phyloP scores from a whole-genome alignment of 2,113 vertebrate species.

The Zosterops pallidus region DNA sequence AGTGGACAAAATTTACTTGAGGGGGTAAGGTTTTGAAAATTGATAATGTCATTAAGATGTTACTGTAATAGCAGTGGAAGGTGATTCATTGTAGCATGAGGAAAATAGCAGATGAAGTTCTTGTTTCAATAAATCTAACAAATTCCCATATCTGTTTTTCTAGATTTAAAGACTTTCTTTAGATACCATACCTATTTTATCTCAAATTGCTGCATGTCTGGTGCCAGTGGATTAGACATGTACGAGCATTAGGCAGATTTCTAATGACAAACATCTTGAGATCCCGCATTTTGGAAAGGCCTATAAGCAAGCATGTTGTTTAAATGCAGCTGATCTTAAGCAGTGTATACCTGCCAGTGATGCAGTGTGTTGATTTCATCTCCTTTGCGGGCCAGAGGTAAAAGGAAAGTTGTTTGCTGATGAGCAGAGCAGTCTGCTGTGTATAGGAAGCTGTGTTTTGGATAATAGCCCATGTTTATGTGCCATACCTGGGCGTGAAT shows the following conservation, averaged over 20 bases:
- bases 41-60: not conserved
- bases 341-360: not conserved
- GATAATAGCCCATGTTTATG: not conserved
- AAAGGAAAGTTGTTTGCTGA: not conserved
- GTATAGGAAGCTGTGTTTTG: not conserved
- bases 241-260: not conserved
- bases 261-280: not conserved
- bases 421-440: not conserved
- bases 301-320: not conserved
- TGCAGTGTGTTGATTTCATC: not conserved
- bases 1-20: not conserved
- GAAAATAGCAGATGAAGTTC: not conserved
- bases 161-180: not conserved
- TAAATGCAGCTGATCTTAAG: not conserved
- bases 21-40: not conserved
- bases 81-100: not conserved
- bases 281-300: not conserved
- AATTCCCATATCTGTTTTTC: not conserved
- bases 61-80: not conserved
- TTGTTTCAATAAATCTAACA: not conserved
- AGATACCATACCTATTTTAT: not conserved
- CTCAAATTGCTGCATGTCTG: not conserved
- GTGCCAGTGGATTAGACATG: not conserved
- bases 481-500: not conserved
- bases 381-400: not conserved